Base-by-base conservation (phyloP, 2,888 invertebrate species). In the Aspidiotus destructor region DNA sequence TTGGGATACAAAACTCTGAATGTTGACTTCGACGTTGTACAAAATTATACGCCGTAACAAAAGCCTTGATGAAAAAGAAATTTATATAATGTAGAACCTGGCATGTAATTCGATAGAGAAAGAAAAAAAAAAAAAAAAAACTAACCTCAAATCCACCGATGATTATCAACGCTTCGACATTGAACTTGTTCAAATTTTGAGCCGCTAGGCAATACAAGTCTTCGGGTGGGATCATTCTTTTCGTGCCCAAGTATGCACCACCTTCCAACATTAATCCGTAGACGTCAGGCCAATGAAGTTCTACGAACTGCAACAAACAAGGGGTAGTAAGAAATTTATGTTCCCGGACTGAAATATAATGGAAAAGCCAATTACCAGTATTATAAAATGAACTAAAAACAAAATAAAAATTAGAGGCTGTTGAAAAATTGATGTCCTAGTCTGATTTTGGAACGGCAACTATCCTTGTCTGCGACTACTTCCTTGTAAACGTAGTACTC, bases 241-340 rank as follows among this genome's bases (percentile, higher is more conserved):
- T 96, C 0, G 98, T 98, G 64, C 99, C 98, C 57, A 99, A 81
- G 79, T 89, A 89, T 0, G 97, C 96, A 42, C 99, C 99, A 65
- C 99, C 99, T 75, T 90, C 88, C 3, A 86, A 89, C 17, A 96
- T 94, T 98, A 98, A 99, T 17, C 97, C 96, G 7, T 92, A 91
- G 15, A 99, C 98, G 77, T 92, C 90, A 0, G 88, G 84, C 95
- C 94, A 94, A 15, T 78, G 76, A 76, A 86, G 42, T 48, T 58
- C 58, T 67, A 15, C 28, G 28, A 67, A 60, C 67, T 65, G 16
- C 15, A 13, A 48, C n/a, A n/a, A 63, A 40, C n/a, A 28, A 5
- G 5, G 28, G 28, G 5, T 5, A 5, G 28, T 28, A 3, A 28
- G 28, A 28, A 28, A 28, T 28, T 28, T 3, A 28, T 28, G 28